A percentile compares a stretch with the other conserved stretches of the same genome.
phyloP scores from a whole-genome alignment of 2,797 vertebrate genomes.

The Poecile montanus region DNA sequence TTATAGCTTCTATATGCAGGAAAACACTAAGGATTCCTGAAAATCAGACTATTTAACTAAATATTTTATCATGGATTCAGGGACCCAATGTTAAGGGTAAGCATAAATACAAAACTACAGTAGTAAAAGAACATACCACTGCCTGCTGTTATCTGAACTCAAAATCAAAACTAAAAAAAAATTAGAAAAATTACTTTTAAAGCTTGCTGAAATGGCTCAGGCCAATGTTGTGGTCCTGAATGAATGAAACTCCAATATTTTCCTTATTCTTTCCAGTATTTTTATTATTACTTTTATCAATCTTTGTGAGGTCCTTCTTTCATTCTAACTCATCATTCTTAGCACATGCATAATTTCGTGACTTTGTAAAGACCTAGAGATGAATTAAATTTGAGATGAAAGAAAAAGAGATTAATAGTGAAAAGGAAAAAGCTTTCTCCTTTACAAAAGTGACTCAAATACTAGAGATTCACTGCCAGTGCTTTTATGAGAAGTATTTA shows the following conservation, averaged over 20 bases:
- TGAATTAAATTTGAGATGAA: slow-evolving; percentile 50
- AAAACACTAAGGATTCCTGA: background rate
- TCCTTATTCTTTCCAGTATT: background rate
- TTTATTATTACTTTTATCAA: background rate
- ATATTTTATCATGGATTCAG: background rate
- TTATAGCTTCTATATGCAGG: background rate
- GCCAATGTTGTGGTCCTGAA: background rate
- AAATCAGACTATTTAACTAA: background rate
- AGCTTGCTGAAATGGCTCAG: background rate
- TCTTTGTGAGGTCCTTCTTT: background rate
- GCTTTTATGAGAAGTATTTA: slow-evolving; percentile 20
- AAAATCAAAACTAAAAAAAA: background rate
- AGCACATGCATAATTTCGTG: slow-evolving; percentile 32
- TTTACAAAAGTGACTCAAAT: background rate
- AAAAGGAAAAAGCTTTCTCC: slow-evolving; percentile 8
- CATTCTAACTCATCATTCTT: background rate
- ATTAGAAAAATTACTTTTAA: background rate
- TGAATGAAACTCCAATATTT: background rate
- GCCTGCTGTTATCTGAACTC: background rate
- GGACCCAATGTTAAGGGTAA: background rate
- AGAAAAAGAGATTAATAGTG: slow-evolving; percentile 34
- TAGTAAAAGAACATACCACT: background rate
- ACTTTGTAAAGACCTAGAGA: slow-evolving; percentile 42
- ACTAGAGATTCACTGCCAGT: background rate
- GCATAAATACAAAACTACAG: background rate